These are phyloP conservation scores for Germaria angustata DNA, from an alignment of 2,888 invertebrate genomes.

Conservation along the genomic window DNA sequence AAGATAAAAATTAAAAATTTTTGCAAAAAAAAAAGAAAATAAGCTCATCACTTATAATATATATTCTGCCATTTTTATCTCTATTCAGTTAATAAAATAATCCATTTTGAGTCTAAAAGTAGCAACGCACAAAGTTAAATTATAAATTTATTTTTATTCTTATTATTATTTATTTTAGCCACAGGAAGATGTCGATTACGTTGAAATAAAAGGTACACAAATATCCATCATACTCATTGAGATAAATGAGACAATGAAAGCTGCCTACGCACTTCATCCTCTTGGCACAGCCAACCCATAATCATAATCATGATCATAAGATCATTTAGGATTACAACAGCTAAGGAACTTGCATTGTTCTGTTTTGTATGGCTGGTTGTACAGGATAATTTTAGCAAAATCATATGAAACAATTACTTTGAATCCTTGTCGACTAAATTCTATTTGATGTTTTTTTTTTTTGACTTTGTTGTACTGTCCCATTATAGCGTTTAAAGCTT, in stretches of 20 bases:
- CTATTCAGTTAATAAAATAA: slow-evolving; percentile 7
- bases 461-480: too few relatives aligned
- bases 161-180: slow-evolving; percentile 36
- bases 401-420: not conserved
- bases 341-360: slow-evolving; percentile 2
- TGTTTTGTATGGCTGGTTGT: not conserved
- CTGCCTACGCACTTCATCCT: slow-evolving; percentile 60
- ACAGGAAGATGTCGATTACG: slow-evolving; percentile 67
- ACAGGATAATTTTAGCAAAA: slow-evolving; percentile 39
- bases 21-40: not conserved
- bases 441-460: slow-evolving; percentile 17
- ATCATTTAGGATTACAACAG: slow-evolving; percentile 6
- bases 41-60: not conserved
- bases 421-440: slow-evolving; percentile 55
- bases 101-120: not conserved
- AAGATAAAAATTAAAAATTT: not conserved
- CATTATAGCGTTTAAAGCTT: too few relatives aligned
- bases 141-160: too few relatives aligned
- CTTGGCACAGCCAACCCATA: slow-evolving; percentile 66
- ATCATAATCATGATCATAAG: slow-evolving; percentile 54
- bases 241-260: slow-evolving; percentile 37
- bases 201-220: slow-evolving; percentile 5
- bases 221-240: slow-evolving; percentile 61
- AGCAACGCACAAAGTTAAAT: not conserved
- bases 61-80: slow-evolving; percentile 9